phyloP scores from a whole-genome alignment of 2,113 vertebrate genomes.

The Sturnus vulgaris region DNA sequence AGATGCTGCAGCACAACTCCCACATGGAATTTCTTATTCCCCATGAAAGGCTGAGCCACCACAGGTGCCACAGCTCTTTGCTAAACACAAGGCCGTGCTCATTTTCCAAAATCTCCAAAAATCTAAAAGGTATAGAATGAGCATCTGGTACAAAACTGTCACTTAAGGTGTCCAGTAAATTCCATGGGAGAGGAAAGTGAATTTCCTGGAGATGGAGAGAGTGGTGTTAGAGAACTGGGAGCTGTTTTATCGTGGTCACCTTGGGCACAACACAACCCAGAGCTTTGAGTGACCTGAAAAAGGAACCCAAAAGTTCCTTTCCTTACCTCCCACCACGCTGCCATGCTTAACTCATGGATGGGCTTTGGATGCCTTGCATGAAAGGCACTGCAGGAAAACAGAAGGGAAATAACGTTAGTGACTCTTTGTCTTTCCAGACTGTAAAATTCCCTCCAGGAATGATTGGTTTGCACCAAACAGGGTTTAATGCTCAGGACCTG shows the following conservation, averaged over 20 bases:
- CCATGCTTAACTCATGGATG: background rate
- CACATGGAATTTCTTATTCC: background rate
- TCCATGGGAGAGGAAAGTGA: background rate
- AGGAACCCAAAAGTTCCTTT: background rate
- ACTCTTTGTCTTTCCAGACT: background rate
- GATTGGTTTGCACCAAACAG: background rate
- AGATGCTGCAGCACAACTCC: background rate
- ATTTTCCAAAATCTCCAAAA: background rate
- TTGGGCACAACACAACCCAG: background rate
- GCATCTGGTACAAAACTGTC: background rate
- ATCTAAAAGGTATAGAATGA: background rate
- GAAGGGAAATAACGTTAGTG: background rate
- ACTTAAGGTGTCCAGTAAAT: background rate
- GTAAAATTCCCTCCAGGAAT: background rate
- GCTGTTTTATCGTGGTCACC: accelerated
- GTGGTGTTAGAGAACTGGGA: background rate
- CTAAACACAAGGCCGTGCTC: background rate
- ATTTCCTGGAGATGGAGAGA: background rate
- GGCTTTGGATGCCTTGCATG: background rate
- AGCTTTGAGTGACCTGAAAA: background rate
- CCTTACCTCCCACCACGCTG: background rate
- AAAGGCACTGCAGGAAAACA: background rate
- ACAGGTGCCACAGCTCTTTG: background rate
- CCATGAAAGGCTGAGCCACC: background rate
- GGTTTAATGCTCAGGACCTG: background rate